Conservation (phyloP, 2,888 invertebrate species). For the Drosophila suboccidentalis region DNA sequence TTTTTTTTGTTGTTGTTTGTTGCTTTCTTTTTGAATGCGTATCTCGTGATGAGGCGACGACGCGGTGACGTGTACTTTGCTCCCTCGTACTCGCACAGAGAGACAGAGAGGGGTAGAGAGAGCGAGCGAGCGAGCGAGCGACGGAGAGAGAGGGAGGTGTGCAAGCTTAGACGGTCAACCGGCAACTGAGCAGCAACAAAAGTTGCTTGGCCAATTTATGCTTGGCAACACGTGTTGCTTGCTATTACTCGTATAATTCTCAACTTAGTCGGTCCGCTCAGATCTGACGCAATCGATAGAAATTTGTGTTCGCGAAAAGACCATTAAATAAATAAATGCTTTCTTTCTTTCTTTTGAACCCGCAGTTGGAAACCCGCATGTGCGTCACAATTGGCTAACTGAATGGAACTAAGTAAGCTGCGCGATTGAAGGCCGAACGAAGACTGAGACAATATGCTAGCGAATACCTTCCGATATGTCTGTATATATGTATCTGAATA, state of each 20-base stretch:
- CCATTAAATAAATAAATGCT: neutral
- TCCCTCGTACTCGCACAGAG: neutral
- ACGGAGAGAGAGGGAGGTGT: neutral
- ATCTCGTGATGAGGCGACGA: slow-evolving; percentile 41
- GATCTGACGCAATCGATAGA: slow-evolving; percentile 24
- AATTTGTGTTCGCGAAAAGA: neutral
- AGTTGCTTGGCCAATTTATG: slow-evolving; percentile 14
- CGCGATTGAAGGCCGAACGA: slow-evolving; percentile 48
- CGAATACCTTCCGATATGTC: slow-evolving; percentile 33
- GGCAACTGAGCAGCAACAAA: slow-evolving; percentile 11
- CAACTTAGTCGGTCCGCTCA: slow-evolving; percentile 4
- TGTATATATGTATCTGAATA: slow-evolving; percentile 1
- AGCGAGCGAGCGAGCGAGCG: neutral
- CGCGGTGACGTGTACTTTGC: slow-evolving; percentile 51
- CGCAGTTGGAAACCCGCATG: slow-evolving; percentile 1
- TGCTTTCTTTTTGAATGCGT: slow-evolving; percentile 31
- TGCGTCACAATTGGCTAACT: slow-evolving; percentile 16
- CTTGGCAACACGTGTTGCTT: slow-evolving; percentile 57
- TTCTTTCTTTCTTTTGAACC: neutral
- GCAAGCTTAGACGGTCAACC: slow-evolving; percentile 1
- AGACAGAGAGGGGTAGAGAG: neutral
- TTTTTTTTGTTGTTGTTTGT: neutral
- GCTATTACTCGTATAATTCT: slow-evolving; percentile 3
- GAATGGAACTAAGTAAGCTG: slow-evolving; percentile 41
- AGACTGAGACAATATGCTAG: slow-evolving; percentile 36